These are phyloP conservation scores for Cossypha niveicapilla DNA, from an alignment of 2,797 vertebrate genomes.

Conservation along the genomic window DNA sequence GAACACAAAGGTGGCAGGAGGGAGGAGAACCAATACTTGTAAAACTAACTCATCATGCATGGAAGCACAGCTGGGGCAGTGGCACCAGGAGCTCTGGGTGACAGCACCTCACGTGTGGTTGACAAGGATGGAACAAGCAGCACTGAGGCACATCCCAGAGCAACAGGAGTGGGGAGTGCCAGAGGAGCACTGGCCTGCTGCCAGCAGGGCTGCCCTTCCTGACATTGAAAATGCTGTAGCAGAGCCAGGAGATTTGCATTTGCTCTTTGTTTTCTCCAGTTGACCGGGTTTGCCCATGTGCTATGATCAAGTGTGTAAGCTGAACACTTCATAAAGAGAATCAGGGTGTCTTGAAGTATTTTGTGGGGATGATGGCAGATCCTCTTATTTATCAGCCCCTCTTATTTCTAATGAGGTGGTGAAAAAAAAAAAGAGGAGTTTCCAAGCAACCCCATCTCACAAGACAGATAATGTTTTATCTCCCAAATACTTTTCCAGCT, in stretches of 20 bases:
- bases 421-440: background rate
- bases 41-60: rapidly evolving
- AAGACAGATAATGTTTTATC: background rate
- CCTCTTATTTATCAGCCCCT: background rate
- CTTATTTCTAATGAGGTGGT: background rate
- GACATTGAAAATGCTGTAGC: background rate
- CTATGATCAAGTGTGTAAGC: rapidly evolving
- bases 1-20: background rate
- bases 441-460: background rate
- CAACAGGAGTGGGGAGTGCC: background rate
- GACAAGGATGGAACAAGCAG: background rate
- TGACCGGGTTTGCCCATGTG: rapidly evolving
- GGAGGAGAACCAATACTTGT: background rate
- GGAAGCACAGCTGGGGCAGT: background rate
- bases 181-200: rapidly evolving
- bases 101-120: rapidly evolving
- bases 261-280: background rate
- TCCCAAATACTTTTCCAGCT: background rate
- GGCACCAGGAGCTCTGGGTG: no score
- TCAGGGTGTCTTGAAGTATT: background rate
- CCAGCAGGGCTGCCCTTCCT: rapidly evolving
- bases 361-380: background rate
- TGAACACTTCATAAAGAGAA: background rate
- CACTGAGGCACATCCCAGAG: rapidly evolving
- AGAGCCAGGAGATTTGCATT: rapidly evolving